phyloP scores from a whole-genome alignment of 2,888 invertebrate species.

The Drosophila yooni region DNA sequence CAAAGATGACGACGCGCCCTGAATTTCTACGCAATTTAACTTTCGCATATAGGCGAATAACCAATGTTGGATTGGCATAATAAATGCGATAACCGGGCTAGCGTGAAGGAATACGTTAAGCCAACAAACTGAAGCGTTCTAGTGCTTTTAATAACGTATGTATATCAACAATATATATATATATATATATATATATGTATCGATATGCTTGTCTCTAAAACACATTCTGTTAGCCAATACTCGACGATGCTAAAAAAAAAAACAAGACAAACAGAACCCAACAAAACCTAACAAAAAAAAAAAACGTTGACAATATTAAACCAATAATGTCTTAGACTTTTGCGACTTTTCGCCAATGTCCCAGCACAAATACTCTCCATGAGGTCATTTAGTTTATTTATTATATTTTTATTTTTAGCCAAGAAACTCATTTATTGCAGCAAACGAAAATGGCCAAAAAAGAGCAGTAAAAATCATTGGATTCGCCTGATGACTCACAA shows the following conservation, averaged over 20 bases:
- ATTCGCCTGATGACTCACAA: background rate
- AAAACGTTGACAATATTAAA: constrained; percentile 56
- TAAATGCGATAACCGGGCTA: constrained; percentile 62
- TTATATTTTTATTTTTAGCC: constrained; percentile 11
- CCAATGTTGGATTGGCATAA: constrained; percentile 55
- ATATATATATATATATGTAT: constrained; percentile 11
- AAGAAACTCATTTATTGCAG: constrained; percentile 51
- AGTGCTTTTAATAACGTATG: constrained; percentile 48
- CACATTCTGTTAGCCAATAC: background rate
- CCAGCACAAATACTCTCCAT: constrained; percentile 4
- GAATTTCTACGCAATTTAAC: constrained; percentile 80
- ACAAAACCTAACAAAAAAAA: background rate
- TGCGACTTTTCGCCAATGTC: constrained; percentile 20
- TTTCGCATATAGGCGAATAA: constrained; percentile 61
- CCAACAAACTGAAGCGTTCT: constrained; percentile 49
- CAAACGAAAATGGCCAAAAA: constrained; percentile 1
- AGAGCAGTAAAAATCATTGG: background rate
- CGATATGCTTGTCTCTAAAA: constrained; percentile 13
- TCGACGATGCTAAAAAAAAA: background rate
- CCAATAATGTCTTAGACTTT: constrained; percentile 50
- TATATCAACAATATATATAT: constrained; percentile 11
- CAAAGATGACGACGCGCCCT: constrained; percentile 61
- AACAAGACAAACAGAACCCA: background rate
- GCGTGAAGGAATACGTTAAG: constrained; percentile 34
- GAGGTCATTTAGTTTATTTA: constrained; percentile 20